Evolutionary conservation across 1,140 invertebrate genomes (phyloP).

Genomic region (Manduca sexta): DNA sequence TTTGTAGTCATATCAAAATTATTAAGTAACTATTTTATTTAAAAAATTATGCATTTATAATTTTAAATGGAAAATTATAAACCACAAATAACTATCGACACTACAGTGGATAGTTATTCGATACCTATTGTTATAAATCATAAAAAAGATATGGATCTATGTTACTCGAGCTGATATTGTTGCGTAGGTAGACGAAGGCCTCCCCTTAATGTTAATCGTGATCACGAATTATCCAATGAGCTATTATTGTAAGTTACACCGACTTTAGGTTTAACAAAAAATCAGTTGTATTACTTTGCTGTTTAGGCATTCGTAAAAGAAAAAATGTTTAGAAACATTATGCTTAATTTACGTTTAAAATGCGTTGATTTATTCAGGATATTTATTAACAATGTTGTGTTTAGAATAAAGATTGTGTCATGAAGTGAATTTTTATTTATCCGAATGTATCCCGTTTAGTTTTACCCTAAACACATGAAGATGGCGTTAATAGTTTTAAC

Average conservation of each 20-base stretch:
- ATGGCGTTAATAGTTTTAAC: slow-evolving; percentile 5
- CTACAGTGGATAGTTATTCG: no score
- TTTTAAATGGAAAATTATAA: no score
- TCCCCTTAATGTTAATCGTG: slow-evolving; percentile 18
- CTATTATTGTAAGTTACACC: slow-evolving; percentile 23
- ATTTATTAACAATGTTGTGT: slow-evolving; percentile 43
- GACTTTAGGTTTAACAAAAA: slow-evolving; percentile 18
- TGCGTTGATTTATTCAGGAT: slow-evolving; percentile 30
- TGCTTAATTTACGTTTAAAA: slow-evolving; percentile 30
- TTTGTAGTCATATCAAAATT: no score
- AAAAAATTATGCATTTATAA: no score
- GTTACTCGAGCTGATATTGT: no score
- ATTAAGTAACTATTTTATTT: no score
- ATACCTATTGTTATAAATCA: slow-evolving; percentile 9
- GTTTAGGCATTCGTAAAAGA: slow-evolving; percentile 8
- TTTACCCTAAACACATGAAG: background rate
- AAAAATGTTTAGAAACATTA: slow-evolving; percentile 18
- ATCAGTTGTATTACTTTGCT: slow-evolving; percentile 1
- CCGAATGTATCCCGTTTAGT: background rate
- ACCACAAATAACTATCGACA: no score
- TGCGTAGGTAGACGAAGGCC: slow-evolving; percentile 7
- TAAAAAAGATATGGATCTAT: no score
- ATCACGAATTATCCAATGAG: slow-evolving; percentile 29
- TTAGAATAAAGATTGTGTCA: slow-evolving; percentile 60
- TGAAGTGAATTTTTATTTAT: slow-evolving; percentile 10